Evolutionary conservation across 2,797 vertebrate genomes (phyloP).

Genomic region (Scyliorhinus canicula): DNA sequence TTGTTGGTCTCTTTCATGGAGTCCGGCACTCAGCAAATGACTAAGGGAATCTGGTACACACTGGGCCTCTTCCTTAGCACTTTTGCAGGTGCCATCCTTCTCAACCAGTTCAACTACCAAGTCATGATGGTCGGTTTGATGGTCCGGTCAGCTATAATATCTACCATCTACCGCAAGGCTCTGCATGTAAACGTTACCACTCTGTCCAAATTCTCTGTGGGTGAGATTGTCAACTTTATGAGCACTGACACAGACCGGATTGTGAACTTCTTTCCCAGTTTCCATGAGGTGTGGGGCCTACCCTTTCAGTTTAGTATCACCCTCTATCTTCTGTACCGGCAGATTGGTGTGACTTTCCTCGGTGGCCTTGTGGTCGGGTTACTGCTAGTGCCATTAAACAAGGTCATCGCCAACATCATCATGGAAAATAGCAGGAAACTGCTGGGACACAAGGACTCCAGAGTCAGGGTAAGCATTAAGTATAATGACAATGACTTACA

Average conservation of each 20-base stretch:
- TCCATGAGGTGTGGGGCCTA: conserved; percentile 90
- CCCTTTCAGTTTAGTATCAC: conserved; percentile 74
- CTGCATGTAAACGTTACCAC: conserved; percentile 66
- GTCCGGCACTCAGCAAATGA: conserved; percentile 64
- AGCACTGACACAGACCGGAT: conserved; percentile 79
- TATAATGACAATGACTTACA: neutral
- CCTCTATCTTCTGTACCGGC: conserved; percentile 82
- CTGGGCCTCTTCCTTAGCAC: conserved; percentile 74
- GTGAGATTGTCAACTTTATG: conserved; percentile 86
- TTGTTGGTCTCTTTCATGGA: conserved; percentile 82
- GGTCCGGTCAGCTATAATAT: conserved; percentile 68
- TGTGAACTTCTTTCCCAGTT: conserved; percentile 80
- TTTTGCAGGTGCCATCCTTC: conserved; percentile 66
- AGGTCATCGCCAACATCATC: conserved; percentile 75
- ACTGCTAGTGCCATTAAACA: conserved; percentile 86
- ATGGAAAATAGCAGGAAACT: conserved; percentile 74
- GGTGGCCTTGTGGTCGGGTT: conserved; percentile 75
- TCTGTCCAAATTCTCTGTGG: conserved; percentile 61
- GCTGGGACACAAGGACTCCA: conserved; percentile 77
- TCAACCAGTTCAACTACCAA: conserved; percentile 75
- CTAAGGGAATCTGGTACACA: conserved; percentile 67
- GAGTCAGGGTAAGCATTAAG: conserved; percentile 75
- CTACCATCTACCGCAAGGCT: conserved; percentile 75
- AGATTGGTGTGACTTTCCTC: conserved; percentile 82
- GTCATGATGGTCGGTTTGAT: conserved; percentile 70